Evolutionary conservation across 2,797 vertebrate genomes (phyloP).

Genomic region (Cheirogaleus major): DNA sequence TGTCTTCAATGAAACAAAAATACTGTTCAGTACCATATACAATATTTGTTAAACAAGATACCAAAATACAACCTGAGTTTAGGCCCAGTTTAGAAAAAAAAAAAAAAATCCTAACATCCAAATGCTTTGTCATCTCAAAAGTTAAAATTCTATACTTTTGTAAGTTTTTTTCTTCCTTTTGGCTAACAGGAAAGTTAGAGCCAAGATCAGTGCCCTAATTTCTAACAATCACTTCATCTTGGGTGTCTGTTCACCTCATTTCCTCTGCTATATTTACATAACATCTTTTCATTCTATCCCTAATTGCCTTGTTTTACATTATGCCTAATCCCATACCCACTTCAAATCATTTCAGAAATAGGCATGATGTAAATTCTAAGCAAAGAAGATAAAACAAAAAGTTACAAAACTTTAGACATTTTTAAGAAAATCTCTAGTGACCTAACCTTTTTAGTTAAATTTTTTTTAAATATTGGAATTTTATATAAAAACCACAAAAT

Average conservation of each 20-base stretch:
- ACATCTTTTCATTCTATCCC: background rate
- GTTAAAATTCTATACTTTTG: background rate
- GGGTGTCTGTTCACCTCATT: background rate
- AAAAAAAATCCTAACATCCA: background rate
- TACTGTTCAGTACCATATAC: background rate
- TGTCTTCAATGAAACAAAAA: slow-evolving; percentile 11
- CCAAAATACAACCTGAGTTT: background rate
- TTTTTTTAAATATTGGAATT: background rate
- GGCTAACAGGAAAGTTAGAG: background rate
- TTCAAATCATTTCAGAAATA: slow-evolving; percentile 58
- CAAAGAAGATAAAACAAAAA: slow-evolving; percentile 14
- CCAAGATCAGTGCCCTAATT: background rate
- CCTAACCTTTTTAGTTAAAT: background rate
- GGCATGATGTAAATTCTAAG: slow-evolving; percentile 39
- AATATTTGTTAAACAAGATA: background rate
- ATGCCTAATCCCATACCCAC: background rate
- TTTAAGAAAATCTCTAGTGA: slow-evolving; percentile 34
- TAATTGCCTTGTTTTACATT: slow-evolving; percentile 49
- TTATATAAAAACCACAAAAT: background rate
- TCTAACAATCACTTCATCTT: slow-evolving; percentile 14
- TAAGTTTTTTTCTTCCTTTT: background rate
- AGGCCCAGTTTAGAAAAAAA: background rate
- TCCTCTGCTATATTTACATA: slow-evolving; percentile 35
- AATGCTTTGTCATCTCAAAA: background rate
- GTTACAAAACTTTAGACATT: slow-evolving; percentile 40